Conservation (phyloP, 2,797 vertebrate species). For the Chlorospingus flavigularis region DNA sequence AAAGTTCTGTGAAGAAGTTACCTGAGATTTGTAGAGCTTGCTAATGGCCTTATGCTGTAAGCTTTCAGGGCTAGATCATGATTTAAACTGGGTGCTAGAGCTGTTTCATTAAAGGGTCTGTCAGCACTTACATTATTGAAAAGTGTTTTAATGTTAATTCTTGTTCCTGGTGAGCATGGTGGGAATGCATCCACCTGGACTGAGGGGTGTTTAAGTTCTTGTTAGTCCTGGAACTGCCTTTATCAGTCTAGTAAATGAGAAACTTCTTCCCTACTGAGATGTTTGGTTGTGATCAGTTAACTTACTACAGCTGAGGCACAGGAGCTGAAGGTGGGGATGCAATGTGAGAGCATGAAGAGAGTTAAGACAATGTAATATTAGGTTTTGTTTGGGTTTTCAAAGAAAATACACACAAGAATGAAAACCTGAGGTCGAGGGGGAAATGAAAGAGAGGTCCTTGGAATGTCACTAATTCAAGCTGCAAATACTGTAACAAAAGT, state of each 20-base stretch:
- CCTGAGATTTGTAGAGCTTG: background rate
- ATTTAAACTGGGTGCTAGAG: background rate
- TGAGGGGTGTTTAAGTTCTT: background rate
- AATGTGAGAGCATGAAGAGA: background rate
- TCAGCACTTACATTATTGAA: background rate
- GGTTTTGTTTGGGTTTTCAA: background rate
- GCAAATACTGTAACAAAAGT: background rate
- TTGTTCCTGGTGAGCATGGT: background rate
- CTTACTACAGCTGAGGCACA: background rate
- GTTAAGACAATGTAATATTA: accelerated
- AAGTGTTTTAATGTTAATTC: background rate
- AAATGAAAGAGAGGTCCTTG: background rate
- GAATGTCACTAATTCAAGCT: background rate
- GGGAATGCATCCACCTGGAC: background rate
- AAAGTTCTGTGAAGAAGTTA: background rate
- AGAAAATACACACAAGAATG: background rate
- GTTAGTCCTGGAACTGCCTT: background rate
- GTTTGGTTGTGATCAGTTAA: background rate
- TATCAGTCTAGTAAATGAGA: background rate
- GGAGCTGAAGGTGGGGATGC: background rate
- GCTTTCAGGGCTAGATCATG: background rate
- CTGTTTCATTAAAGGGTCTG: conserved; percentile 17
- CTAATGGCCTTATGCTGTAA: background rate
- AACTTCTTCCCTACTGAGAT: background rate
- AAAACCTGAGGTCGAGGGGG: background rate